Percentiles rank a stretch among this genome's conserved stretches.
Evolutionary conservation across 1,140 invertebrate genomes (phyloP).

Genomic region (Sinonovacula constricta): DNA sequence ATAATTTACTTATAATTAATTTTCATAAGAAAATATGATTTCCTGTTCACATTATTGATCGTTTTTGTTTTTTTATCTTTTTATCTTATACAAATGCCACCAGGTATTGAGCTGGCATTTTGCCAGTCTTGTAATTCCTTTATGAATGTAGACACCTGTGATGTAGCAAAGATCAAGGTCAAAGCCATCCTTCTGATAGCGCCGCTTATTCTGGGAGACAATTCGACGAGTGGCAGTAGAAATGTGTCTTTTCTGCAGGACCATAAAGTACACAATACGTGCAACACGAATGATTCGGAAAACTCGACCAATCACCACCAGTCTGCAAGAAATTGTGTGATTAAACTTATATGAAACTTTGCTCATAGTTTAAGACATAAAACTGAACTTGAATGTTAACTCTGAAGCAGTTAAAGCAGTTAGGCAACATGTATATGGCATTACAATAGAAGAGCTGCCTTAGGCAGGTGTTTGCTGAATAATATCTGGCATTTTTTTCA

Average conservation of each 20-base stretch:
- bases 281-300: conserved; percentile 79
- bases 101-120: too few species aligned
- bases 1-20: too few species aligned
- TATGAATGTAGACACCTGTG: too few species aligned
- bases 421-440: not conserved
- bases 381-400: too few species aligned
- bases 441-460: too few species aligned
- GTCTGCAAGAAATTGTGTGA: conserved; percentile 71
- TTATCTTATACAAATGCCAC: too few species aligned
- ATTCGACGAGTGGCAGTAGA: conserved; percentile 79
- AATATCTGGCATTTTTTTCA: too few species aligned
- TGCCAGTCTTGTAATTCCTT: too few species aligned
- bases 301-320: conserved; percentile 79
- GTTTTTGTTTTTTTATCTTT: too few species aligned
- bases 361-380: not conserved
- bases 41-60: too few species aligned
- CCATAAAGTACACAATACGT: conserved; percentile 77
- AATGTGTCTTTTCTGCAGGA: conserved; percentile 79
- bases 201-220: conserved; percentile 82
- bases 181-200: conserved; percentile 82
- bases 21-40: too few species aligned
- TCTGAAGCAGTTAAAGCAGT: not conserved
- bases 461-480: too few species aligned
- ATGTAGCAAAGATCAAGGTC: conserved; percentile 83
- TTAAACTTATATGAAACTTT: conserved; percentile 1